Base-by-base conservation (phyloP, 1,140 invertebrate genomes). In the Panagrolaimus sp. region DNA sequence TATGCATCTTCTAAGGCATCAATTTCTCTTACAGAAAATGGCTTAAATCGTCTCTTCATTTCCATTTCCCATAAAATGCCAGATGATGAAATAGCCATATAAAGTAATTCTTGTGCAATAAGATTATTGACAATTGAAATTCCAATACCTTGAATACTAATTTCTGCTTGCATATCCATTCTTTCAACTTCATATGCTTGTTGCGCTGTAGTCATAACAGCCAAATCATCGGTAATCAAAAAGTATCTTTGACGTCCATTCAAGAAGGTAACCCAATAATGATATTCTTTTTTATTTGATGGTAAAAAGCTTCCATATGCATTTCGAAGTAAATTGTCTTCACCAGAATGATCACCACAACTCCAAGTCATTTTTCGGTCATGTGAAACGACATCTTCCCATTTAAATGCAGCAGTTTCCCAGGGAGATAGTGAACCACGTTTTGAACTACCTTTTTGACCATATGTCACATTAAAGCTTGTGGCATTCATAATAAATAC, bases 161-260 rank as follows among this genome's bases (percentile, higher is more conserved):
- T 67, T 88, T 85, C 86, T 82, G 74, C 42, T 72, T 78, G 72
- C 57, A 82, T 69, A 63, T 78, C 69, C 11, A 81, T 77, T 20
- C 75, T 66, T 72, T 69, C 74, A n/a, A 69, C 72, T 62, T 75
- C 74, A 69, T 74, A 78, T 13, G 69, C 66, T 76, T 78, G 78
- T 80, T 92, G 88, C 8, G 91, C 91, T 66, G 89, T 88, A 71
- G 88, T 88, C 0, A 91, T 91, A 14, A 96, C 84, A 51, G 86
- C 84, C 9, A 88, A 78, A 82, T 91, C 89, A 3, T 88, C 85
- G 0, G 93, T 96, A 80, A 97, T 91, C 5, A 98, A 83, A 4
- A 98, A 79, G 38, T 96, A 89, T 68, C 94, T 87, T 83, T 98
- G 95, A 78, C 92, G 88, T 7, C 93, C 94, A 86, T 96, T 90